phyloP scores from a whole-genome alignment of 2,113 vertebrate species.

The Amblyopsis rosae region DNA sequence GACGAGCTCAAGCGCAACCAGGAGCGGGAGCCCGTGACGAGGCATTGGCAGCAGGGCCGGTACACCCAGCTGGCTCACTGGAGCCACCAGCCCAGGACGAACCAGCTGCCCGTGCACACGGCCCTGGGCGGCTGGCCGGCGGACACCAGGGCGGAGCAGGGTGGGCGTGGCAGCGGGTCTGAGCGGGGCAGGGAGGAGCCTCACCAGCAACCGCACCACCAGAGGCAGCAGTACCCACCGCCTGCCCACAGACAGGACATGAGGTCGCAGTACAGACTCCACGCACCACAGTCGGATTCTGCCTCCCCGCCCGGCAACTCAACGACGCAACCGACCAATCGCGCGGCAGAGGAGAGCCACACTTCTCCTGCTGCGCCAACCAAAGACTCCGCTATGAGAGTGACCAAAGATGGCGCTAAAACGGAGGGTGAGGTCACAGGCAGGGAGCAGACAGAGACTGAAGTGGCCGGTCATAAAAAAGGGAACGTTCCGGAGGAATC shows the following conservation, averaged over 20 bases:
- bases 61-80: constrained; percentile 66
- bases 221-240: constrained; percentile 33
- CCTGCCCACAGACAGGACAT: constrained; percentile 17
- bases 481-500: constrained; percentile 39
- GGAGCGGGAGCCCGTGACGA: constrained; percentile 57
- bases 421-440: constrained; percentile 29
- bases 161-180: constrained; percentile 52
- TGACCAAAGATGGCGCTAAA: constrained; percentile 20
- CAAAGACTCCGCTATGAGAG: constrained; percentile 32
- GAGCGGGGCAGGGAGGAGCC: constrained; percentile 52
- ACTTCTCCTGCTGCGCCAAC: constrained; percentile 11
- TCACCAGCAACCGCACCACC: not conserved
- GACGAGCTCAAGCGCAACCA: constrained; percentile 29
- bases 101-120: constrained; percentile 21
- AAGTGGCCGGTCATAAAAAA: constrained; percentile 25
- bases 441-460: constrained; percentile 42
- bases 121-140: constrained; percentile 33
- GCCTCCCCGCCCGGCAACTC: constrained; percentile 31
- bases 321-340: constrained; percentile 28
- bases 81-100: constrained; percentile 49
- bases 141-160: constrained; percentile 49
- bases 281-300: constrained; percentile 57
- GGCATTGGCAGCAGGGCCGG: constrained; percentile 65
- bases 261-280: constrained; percentile 52
- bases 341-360: constrained; percentile 5